These are phyloP conservation scores for Peromyscus nudipes DNA, from an alignment of 2,797 vertebrate genomes.

Conservation along the genomic window DNA sequence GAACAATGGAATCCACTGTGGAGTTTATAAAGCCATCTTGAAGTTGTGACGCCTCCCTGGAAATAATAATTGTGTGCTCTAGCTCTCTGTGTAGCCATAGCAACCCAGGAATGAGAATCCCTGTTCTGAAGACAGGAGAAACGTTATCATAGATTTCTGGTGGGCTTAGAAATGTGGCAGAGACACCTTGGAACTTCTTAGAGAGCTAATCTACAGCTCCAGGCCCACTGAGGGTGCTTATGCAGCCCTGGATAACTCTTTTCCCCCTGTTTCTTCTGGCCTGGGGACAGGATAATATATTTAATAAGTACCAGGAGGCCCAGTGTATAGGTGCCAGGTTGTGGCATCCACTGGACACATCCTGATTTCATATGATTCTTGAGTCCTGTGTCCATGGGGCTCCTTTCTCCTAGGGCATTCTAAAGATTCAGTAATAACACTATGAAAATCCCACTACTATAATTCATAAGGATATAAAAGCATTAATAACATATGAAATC, in stretches of 20 bases:
- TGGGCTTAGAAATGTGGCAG: not conserved
- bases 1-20: not conserved
- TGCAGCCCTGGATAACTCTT: not conserved
- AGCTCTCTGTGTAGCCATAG: not conserved
- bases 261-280: not conserved
- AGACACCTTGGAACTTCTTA: not conserved
- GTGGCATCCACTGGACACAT: not conserved
- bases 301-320: not conserved
- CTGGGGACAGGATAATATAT: not conserved
- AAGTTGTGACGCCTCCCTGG: too few species aligned
- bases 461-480: not conserved
- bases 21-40: not conserved
- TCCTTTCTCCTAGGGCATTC: not conserved
- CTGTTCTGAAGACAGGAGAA: not conserved
- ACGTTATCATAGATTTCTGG: not conserved
- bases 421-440: not conserved
- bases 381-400: not conserved
- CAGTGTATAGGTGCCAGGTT: not conserved
- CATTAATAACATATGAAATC: not conserved
- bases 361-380: not conserved
- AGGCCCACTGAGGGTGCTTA: not conserved
- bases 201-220: not conserved
- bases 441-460: not conserved
- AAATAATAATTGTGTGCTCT: not conserved
- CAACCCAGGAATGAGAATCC: slow-evolving; percentile 1